A percentile compares a stretch with the other conserved stretches of the same genome.
phyloP scores from a whole-genome alignment of 2,888 invertebrate genomes.

The Aradus depressus region DNA sequence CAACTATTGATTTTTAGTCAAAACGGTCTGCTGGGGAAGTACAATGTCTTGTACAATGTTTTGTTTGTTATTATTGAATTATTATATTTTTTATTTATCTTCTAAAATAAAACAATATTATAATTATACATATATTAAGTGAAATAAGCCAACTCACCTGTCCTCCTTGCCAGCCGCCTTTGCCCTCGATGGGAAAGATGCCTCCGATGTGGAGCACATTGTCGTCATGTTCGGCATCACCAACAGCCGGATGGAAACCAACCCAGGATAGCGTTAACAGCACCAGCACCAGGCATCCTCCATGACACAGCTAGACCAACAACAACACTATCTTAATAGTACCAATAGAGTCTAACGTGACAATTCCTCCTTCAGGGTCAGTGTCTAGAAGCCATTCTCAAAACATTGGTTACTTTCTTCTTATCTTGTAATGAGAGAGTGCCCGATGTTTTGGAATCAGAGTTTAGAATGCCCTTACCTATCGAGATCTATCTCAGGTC shows the following conservation, averaged over 20 bases:
- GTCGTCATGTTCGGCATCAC: constrained; percentile 36
- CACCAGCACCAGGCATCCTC: constrained; percentile 10
- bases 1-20: no score
- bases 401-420: no score
- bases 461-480: no score
- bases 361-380: neutral
- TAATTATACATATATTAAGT: neutral
- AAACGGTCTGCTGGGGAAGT: no score
- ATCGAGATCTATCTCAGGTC: no score
- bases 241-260: neutral
- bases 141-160: constrained; percentile 47
- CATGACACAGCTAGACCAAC: neutral
- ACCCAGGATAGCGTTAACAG: neutral
- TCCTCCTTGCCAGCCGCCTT: constrained; percentile 97
- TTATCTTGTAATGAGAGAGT: no score
- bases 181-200: constrained; percentile 93
- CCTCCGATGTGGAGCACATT: constrained; percentile 90
- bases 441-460: no score
- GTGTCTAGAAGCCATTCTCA: neutral
- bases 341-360: no score
- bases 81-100: neutral
- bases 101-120: neutral
- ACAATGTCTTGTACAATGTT: no score
- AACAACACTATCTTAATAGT: neutral
- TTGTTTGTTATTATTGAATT: no score